Base-by-base conservation (phyloP, 2,888 invertebrate genomes). In the Drosophila tripunctata region DNA sequence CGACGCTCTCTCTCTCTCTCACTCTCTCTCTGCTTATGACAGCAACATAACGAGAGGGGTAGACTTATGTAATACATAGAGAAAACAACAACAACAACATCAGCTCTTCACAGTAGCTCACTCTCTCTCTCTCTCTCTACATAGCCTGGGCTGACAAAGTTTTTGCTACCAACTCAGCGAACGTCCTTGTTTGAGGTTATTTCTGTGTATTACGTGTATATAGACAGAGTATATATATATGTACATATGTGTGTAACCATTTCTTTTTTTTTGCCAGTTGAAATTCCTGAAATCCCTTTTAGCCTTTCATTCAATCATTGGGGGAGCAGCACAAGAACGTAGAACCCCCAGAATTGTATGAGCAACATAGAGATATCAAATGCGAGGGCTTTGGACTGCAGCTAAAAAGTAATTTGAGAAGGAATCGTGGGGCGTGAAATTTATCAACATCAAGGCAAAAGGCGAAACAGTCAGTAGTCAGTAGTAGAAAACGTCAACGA, bases 171-270 rank as follows among this genome's bases (percentile, higher is more conserved):
- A 52, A 45, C 44, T 48, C 78, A 75, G 69, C 75, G 77, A 87
- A 84, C 86, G 84, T 85, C 84, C 84, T 85, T 85, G 84, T 87
- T 87, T 85, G 87, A 84, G 84, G 84, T 84, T 84, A 84, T 86
- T 76, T 76, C 69, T 77, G 68, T 86, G 70, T 73, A 72, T 61
- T 45, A 6, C 52, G 12, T 21, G 12, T 43, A 38, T 27, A 33
- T 48, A 27, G 7, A 17, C 38, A 47, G 19, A 15, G 6, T 17
- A 8, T 35, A 4, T 19, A n/a, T 19, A 7, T 64, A 35, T 41
- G 44, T 56, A 22, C 27, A 15, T 31, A 36, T 47, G 12, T 44
- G 15, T 41, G 22, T 27, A 61, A 33, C 10, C 27, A 10, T 38
- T 36, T 43, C 45, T 12, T n/a, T 47, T 43, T 75, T 75, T 74